phyloP scores from a whole-genome alignment of 1,140 invertebrate species.

The Hydropsyche tenuis region DNA sequence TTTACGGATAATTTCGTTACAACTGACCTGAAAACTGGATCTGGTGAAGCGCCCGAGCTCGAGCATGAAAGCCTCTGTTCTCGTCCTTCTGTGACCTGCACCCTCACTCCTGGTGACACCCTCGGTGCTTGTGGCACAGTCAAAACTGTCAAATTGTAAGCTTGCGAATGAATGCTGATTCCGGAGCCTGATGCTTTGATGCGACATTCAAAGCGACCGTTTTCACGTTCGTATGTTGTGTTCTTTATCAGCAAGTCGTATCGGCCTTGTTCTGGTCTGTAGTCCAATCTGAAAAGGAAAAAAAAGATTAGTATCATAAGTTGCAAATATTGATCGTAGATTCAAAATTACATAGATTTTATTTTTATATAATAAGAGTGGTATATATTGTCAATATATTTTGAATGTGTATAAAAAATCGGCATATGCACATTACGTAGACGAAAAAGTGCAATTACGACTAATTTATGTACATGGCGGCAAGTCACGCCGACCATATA shows the following conservation, averaged over 20 bases:
- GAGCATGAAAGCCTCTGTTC: slow-evolving; percentile 80
- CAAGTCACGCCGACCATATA: background rate
- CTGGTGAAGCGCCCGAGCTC: slow-evolving; percentile 85
- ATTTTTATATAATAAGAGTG: no score
- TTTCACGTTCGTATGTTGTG: slow-evolving; percentile 87
- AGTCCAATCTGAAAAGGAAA: slow-evolving; percentile 70
- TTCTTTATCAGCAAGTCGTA: slow-evolving; percentile 89
- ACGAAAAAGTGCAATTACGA: slow-evolving; percentile 10
- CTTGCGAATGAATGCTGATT: slow-evolving; percentile 80
- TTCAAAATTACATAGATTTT: background rate
- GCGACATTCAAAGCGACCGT: slow-evolving; percentile 89
- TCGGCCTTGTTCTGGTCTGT: slow-evolving; percentile 76
- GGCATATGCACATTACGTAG: background rate
- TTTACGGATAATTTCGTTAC: no score
- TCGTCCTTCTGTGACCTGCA: slow-evolving; percentile 80
- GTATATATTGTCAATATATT: background rate
- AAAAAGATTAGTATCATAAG: slow-evolving; percentile 12
- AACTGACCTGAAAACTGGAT: slow-evolving; percentile 79
- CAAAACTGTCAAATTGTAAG: slow-evolving; percentile 83
- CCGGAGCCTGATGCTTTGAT: slow-evolving; percentile 85
- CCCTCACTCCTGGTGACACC: slow-evolving; percentile 72
- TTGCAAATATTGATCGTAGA: background rate
- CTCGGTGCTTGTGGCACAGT: slow-evolving; percentile 80
- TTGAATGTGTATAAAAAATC: background rate
- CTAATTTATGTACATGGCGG: background rate